Base-by-base conservation (phyloP, 2,797 vertebrate genomes). In the Malacoraja senta region DNA sequence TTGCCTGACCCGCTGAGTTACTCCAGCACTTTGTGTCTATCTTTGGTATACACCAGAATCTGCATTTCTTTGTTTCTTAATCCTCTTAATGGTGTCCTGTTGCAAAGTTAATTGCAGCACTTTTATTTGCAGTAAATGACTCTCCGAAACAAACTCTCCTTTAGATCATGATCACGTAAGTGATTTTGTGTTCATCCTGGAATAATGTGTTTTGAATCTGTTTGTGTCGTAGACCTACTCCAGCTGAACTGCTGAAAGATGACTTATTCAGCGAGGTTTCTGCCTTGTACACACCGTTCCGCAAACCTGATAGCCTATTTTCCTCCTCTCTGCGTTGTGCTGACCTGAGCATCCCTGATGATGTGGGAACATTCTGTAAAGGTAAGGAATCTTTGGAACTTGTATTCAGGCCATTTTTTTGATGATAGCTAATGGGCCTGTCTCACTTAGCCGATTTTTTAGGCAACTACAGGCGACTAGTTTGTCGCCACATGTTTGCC, bases 291-390 rank as follows among this genome's bases (percentile, higher is more conserved):
- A 95, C 95, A 0, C 95, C 97, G 6, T 99, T 97, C 94, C 96
- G 95, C 94, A 98, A 97, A 93, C 97, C 98, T 35, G 96, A 97
- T 61, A 94, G 96, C 94, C 96, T 99, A n/a, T 99, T 99, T 95
- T 98, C 98, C 0, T 98, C 98, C 63, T 97, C 97, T 91, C 96
- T 98, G 93, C 98, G 98, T 94, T 99, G 98, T 95, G 98, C 98
- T 94, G 95, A 97, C 95, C 96, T 99, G 94, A 97, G 97, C 21
- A 97, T 99, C 93, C 98, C 98, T 76, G 98, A 99, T 29, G 98
- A 99, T 96, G 98, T 99, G 96, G 97, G 95, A 95, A 97, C 98
- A 91, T 96, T 99, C 93, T 98, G 97, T 95, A 97, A 98, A 98
- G 98, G 98, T 99, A 97, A 96, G 38, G 79, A 12, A 29, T 61